Evolutionary conservation across 1,140 invertebrate species (phyloP).

Genomic region (Penaeus vannamei): DNA sequence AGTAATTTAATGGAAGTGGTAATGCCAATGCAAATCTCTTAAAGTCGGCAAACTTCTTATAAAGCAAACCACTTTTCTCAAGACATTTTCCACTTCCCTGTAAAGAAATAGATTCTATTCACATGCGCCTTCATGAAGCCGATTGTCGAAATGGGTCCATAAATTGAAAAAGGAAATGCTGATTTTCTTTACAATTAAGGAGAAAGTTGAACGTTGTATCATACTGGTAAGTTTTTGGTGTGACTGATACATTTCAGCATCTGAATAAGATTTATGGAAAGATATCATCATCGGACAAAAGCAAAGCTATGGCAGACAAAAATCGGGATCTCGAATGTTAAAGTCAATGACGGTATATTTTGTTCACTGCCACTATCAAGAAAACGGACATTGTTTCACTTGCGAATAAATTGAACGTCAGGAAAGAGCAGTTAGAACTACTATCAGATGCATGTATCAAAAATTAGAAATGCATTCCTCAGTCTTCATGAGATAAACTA

Average conservation of each 20-base stretch:
- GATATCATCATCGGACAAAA: conserved; percentile 3
- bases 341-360: too few relatives aligned
- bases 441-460: background rate
- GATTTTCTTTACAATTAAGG: conserved; percentile 4
- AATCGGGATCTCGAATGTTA: conserved; percentile 6
- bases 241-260: background rate
- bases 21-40: too few relatives aligned
- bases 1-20: too few relatives aligned
- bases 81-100: background rate
- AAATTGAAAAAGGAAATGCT: conserved; percentile 4
- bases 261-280: background rate
- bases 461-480: background rate
- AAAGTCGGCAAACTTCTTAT: too few relatives aligned
- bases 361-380: too few relatives aligned
- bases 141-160: background rate
- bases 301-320: conserved; percentile 12
- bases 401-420: conserved; percentile 1
- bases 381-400: background rate
- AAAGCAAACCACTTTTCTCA: too few relatives aligned
- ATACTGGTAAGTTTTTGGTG: background rate
- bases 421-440: background rate
- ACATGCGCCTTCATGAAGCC: background rate
- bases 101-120: conserved; percentile 8
- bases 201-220: background rate
- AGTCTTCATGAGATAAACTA: too few relatives aligned